phyloP scores from a whole-genome alignment of 2,113 vertebrate species.

The Mohoua ochrocephala region DNA sequence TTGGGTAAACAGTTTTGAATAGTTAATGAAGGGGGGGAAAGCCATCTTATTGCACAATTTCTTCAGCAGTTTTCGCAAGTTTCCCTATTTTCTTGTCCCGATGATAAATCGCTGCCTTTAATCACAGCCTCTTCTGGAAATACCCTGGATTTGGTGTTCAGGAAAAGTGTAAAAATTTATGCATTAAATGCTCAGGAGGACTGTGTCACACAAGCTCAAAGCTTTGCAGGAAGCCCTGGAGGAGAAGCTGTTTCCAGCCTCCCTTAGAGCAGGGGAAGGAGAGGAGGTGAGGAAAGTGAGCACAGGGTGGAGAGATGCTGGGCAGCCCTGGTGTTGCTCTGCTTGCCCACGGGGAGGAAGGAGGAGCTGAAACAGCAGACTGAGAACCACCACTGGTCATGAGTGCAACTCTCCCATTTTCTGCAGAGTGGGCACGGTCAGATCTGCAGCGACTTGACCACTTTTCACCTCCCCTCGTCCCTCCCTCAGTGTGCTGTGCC shows the following conservation, averaged over 20 bases:
- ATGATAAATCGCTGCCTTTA: neutral
- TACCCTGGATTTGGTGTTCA: neutral
- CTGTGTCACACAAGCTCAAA: neutral
- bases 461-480: neutral
- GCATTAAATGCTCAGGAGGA: neutral
- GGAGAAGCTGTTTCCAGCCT: neutral
- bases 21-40: neutral
- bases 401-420: neutral
- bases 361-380: neutral
- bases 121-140: neutral
- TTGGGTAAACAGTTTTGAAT: slow-evolving; percentile 28
- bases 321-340: neutral
- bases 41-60: neutral
- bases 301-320: fast-evolving
- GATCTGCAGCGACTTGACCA: fast-evolving
- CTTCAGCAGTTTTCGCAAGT: neutral
- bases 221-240: neutral
- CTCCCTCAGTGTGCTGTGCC: neutral
- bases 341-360: fast-evolving
- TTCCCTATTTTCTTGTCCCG: neutral
- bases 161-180: neutral
- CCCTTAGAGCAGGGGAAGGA: neutral
- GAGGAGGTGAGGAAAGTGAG: neutral
- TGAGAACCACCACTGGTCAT: fast-evolving
- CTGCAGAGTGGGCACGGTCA: neutral